A percentile compares a stretch with the other conserved stretches of the same genome.
These are phyloP conservation scores for Netelia fuscicornis DNA, from an alignment of 2,888 invertebrate species.

Conservation along the genomic window DNA sequence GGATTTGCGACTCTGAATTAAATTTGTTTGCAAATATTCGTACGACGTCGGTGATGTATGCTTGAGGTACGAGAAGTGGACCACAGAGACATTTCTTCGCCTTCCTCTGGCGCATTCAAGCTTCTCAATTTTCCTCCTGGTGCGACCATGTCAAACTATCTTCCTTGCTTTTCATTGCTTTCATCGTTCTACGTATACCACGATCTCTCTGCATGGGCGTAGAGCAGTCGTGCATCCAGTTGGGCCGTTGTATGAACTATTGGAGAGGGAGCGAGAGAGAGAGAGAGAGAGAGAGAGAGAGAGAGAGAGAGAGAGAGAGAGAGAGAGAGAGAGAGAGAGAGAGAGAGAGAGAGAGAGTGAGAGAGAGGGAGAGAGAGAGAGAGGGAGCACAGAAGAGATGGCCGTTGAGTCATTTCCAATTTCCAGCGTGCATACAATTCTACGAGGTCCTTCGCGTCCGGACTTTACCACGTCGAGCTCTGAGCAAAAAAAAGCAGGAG, in stretches of 20 bases:
- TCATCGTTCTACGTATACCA: slow-evolving; percentile 10
- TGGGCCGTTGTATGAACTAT: not conserved
- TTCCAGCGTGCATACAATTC: slow-evolving; percentile 64
- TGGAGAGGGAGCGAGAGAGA: slow-evolving; percentile 19
- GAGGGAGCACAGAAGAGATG: slow-evolving; percentile 20
- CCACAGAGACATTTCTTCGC: slow-evolving; percentile 40
- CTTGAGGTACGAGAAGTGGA: slow-evolving; percentile 6
- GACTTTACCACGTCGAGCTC: slow-evolving; percentile 21
- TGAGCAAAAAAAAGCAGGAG: slow-evolving; percentile 4
- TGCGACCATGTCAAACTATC: not conserved
- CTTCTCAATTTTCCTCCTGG: slow-evolving; percentile 61
- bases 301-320: slow-evolving; percentile 3
- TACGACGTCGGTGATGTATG: slow-evolving; percentile 49
- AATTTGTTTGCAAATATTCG: slow-evolving; percentile 14
- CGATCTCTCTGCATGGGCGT: not conserved
- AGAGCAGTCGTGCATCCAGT: not conserved
- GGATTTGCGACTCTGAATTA: too few relatives aligned
- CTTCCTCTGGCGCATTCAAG: slow-evolving; percentile 53
- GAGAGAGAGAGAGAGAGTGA: slow-evolving; percentile 26
- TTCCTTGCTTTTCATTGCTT: slow-evolving; percentile 14
- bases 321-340: not conserved
- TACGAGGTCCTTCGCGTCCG: slow-evolving; percentile 57
- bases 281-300: slow-evolving; percentile 21
- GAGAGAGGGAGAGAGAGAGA: slow-evolving; percentile 2
- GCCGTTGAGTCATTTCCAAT: slow-evolving; percentile 64